Evolutionary conservation across 1,140 invertebrate species (phyloP).

Genomic region (Melipona quadrifasciata): DNA sequence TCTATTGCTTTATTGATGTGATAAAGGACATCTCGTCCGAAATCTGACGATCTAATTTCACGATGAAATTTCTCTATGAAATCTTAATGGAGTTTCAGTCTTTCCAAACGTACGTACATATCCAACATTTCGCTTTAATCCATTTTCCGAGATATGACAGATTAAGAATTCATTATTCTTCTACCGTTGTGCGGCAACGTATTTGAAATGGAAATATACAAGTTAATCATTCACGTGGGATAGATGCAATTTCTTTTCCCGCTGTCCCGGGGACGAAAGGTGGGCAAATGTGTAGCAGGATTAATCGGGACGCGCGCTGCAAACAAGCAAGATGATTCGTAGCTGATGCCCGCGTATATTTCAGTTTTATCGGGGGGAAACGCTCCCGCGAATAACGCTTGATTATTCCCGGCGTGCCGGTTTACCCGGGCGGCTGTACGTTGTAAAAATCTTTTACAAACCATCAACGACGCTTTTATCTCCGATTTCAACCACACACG

Average conservation of each 20-base stretch:
- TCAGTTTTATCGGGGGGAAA: neutral
- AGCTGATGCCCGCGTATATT: neutral
- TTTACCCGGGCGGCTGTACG: neutral
- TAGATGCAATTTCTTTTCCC: neutral
- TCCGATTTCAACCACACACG: neutral
- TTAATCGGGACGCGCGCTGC: slow-evolving; percentile 25
- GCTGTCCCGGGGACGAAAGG: neutral
- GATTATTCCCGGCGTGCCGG: slow-evolving; percentile 14
- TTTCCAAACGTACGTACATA: neutral
- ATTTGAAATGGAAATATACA: neutral
- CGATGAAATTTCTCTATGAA: neutral
- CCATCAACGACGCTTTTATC: slow-evolving; percentile 18
- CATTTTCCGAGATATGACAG: neutral
- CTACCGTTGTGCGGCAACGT: neutral
- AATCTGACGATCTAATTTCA: neutral
- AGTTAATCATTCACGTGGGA: neutral
- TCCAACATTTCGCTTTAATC: neutral
- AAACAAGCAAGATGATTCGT: slow-evolving; percentile 30
- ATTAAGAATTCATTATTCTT: neutral
- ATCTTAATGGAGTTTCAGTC: neutral
- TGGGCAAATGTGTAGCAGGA: neutral
- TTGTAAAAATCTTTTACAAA: slow-evolving; percentile 21
- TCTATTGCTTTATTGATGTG: neutral
- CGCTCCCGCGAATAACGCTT: neutral
- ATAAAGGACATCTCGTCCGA: neutral